phyloP scores from a whole-genome alignment of 2,113 vertebrate species.

The Sardina pilchardus region DNA sequence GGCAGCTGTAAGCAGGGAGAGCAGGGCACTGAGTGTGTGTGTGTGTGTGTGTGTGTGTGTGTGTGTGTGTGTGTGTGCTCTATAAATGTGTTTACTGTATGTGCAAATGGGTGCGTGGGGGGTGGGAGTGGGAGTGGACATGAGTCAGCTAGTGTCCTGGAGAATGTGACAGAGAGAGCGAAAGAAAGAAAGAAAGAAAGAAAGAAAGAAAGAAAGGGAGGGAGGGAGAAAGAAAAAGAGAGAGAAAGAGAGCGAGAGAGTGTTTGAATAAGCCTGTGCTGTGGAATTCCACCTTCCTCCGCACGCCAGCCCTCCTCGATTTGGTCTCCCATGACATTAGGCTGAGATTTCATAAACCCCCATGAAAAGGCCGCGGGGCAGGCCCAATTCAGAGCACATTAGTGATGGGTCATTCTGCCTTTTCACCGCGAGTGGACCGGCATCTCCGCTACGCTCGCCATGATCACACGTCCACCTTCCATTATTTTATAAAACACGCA shows the following conservation, averaged over 20 bases:
- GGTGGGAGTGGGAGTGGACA: background rate
- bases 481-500: conserved; percentile 7
- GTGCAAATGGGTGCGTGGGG: background rate
- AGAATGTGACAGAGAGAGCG: background rate
- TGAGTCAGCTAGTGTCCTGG: background rate
- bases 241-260: background rate
- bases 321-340: conserved; percentile 38
- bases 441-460: conserved; percentile 1
- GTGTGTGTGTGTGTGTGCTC: background rate
- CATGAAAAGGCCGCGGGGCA: conserved; percentile 43
- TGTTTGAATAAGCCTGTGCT: conserved; percentile 20
- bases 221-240: background rate
- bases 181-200: background rate
- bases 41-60: background rate
- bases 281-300: conserved; percentile 14
- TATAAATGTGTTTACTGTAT: background rate
- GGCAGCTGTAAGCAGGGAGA: background rate
- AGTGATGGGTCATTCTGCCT: conserved; percentile 56
- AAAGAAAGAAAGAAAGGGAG: background rate
- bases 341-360: conserved; percentile 43
- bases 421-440: conserved; percentile 31
- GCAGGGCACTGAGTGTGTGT: background rate
- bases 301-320: conserved; percentile 21
- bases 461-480: conserved; percentile 6
- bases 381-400: conserved; percentile 52